Evolutionary conservation across 2,888 invertebrate genomes (phyloP).

Genomic region (Microplitis manilae): DNA sequence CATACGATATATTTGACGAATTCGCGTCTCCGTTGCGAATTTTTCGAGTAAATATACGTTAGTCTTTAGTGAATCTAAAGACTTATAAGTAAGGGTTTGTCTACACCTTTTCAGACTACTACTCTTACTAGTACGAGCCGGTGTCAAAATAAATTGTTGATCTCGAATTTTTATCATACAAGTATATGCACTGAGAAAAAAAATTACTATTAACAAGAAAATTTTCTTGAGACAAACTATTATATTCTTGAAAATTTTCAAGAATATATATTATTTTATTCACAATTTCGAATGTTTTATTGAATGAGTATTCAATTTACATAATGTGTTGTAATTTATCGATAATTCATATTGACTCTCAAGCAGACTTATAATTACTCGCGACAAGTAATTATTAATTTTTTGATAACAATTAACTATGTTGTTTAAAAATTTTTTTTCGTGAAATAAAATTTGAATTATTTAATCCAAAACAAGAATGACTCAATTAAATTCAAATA

Average conservation of each 20-base stretch:
- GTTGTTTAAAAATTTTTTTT: neutral
- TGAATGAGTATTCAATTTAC: neutral
- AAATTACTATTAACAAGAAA: conserved; percentile 1
- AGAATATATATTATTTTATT: neutral
- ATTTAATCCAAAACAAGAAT: neutral
- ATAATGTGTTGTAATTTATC: neutral
- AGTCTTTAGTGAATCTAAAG: no score
- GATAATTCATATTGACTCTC: neutral
- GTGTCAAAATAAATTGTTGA: no score
- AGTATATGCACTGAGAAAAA: conserved; percentile 6
- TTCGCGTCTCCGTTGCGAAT: no score
- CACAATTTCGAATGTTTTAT: neutral
- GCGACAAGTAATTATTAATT: neutral
- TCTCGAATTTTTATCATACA: no score
- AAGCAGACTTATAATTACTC: neutral
- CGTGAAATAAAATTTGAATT: neutral
- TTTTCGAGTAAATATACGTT: no score
- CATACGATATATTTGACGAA: no score
- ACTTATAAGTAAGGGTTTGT: no score
- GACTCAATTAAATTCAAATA: neutral
- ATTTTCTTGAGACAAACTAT: neutral
- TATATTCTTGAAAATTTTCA: conserved; percentile 3
- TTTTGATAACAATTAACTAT: neutral
- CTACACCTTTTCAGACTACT: no score
- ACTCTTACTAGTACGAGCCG: no score